Evolutionary conservation across 2,113 vertebrate genomes (phyloP), one percentile per base, ranked within the genome.

Genomic region (Indicator indicator): DNA sequence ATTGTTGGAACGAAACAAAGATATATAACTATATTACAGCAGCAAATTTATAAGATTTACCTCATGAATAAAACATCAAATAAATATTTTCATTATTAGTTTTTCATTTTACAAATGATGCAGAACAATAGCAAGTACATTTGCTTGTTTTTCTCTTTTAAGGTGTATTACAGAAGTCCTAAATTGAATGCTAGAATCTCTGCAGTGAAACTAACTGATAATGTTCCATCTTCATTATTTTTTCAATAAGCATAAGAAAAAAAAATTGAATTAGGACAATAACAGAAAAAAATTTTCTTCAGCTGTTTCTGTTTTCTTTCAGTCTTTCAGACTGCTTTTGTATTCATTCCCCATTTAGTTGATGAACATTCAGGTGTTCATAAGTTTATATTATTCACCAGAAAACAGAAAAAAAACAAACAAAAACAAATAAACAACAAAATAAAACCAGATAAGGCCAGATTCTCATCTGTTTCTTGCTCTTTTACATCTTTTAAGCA

Each of bases 31-130:
- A 54, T 52, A 89, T 78, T 69, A 88, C 33, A 80, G 5, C 18
- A 94, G 75, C 36, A 6, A 85, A 86, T 79, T 92, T 86, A 78
- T 77, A 90, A 86, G 33, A 76, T 91, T 85, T 74, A 76, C 6
- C 6, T 94, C 69, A 94, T 95, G 28, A 94, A 93, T 93, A 95
- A 97, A 96, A 44, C n/a, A 95, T 72, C 16, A 93, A 90, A 78
- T 63, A 69, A 80, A 93, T 96, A 68, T 71, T 83, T 85, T 84
- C 56, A 72, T 80, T 16, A 89, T 93, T 93, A 68, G 12, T 83
- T 94, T 93, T 93, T 89, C 21, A 64, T 83, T 71, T 80, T 71
- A 88, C 78, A 69, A 92, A 81, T 74, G 30, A 73, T 64, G 32
- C 86, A 89, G 94, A 94, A 36, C 26, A 72, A 46, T 69, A 73